Percentiles rank a stretch among this genome's conserved stretches.
Evolutionary conservation across 2,113 vertebrate species (phyloP).

Genomic region (Pelecanoides urinatrix): DNA sequence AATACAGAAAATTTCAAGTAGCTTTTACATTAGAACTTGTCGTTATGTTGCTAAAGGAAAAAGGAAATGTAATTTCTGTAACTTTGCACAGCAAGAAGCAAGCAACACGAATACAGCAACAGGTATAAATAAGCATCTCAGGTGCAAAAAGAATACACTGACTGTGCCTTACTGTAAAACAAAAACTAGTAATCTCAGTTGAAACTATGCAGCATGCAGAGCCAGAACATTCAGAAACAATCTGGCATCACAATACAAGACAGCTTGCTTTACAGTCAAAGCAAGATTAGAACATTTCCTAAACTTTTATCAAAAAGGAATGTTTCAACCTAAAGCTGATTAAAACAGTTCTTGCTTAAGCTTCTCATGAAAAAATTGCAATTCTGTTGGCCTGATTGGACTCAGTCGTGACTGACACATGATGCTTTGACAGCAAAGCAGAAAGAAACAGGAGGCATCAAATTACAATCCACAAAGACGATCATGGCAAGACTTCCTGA

Average conservation of each 20-base stretch:
- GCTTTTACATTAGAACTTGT: not conserved
- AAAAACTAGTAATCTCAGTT: not conserved
- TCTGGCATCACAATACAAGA: not conserved
- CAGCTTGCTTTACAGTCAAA: not conserved
- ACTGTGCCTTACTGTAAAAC: not conserved
- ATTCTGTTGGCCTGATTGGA: not conserved
- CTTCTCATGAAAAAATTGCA: not conserved
- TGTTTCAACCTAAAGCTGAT: not conserved
- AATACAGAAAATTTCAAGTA: not conserved
- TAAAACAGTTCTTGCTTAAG: not conserved
- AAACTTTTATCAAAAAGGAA: not conserved
- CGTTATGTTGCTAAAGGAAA: not conserved
- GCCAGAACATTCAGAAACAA: not conserved
- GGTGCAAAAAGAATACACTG: not conserved
- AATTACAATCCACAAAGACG: not conserved
- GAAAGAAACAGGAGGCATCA: not conserved
- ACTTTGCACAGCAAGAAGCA: not conserved
- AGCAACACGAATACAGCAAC: not conserved
- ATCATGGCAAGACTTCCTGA: not conserved
- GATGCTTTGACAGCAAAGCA: not conserved
- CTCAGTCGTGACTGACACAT: not conserved
- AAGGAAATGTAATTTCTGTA: not conserved
- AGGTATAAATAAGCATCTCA: not conserved
- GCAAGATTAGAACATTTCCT: not conserved
- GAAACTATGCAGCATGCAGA: not conserved